Evolutionary conservation across 1,140 invertebrate species (phyloP), one percentile per base, ranked within the genome.

Genomic region (Trinorchestia longiramus): DNA sequence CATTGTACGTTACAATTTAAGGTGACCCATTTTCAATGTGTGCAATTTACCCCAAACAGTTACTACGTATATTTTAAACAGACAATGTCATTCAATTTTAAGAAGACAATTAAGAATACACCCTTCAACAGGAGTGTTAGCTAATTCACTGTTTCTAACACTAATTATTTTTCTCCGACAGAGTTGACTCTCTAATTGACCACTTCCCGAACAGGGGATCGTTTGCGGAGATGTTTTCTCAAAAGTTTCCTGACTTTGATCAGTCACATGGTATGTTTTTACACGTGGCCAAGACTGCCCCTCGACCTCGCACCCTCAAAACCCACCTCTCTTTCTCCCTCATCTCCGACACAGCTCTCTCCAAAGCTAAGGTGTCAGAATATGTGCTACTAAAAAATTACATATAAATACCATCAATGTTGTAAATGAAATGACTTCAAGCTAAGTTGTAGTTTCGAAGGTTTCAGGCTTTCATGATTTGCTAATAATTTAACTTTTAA

Each of bases 291-390:
- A 87, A 62, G 36, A 87, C 19, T 0, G 43, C 94, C 8, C 47
- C 44, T 43, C 88, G 95, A 43, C 96, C 96, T 15, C 47, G 96
- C 11, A 90, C 95, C 91, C 96, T 96, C 88, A 96, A 96, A 90
- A 96, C 96, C 53, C 96, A 96, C 87, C 95, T 96, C 11, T 95
- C 96, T 0, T 88, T 96, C 47, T 88, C 91, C 45, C 44, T 96
- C n/a, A 95, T 96, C 42, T 92, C 96, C 6, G 88, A 95, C 19
- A 88, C 95, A 28, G 47, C 96, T 42, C 95, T 96, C 77, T 95
- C 95, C 41, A 97, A 87, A 40, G 40, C 90, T 88, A 97, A 99
- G 98, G 98, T 99, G 8, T 53, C 47, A 6, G 0, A 98, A 53
- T 53, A 53, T 53, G 47, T 53, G 6, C 19, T 11, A 53, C 47